Percentiles rank a stretch among this genome's conserved stretches.
phyloP scores from a whole-genome alignment of 2,797 vertebrate genomes.

The Sphenodon punctatus region DNA sequence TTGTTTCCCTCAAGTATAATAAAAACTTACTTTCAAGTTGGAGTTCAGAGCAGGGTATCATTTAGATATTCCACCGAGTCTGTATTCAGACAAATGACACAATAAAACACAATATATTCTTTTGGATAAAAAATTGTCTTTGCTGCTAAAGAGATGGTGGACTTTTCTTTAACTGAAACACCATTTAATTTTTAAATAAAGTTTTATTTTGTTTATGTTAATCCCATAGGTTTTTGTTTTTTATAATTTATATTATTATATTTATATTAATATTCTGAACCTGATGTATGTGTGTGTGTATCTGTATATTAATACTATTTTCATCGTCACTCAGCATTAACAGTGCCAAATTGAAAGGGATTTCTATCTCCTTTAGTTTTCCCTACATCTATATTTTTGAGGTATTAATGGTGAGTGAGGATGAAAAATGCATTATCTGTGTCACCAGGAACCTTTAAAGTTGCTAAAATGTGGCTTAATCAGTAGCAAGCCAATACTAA shows the following conservation, averaged over 20 bases:
- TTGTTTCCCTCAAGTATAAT: slow-evolving; percentile 98
- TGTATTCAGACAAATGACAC: slow-evolving; percentile 92
- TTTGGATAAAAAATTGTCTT: slow-evolving; percentile 82
- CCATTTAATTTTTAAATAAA: slow-evolving; percentile 83
- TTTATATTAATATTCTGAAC: not conserved
- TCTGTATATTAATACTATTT: not conserved
- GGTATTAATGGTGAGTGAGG: not conserved
- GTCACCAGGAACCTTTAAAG: slow-evolving; percentile 38
- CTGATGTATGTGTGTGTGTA: no score
- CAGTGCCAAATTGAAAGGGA: no score
- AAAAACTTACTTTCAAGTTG: slow-evolving; percentile 94
- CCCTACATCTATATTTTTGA: not conserved
- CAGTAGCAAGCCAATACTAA: slow-evolving; percentile 19
- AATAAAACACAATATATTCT: slow-evolving; percentile 88
- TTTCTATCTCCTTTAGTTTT: no score
- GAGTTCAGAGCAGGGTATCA: slow-evolving; percentile 92
- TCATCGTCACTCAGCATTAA: no score
- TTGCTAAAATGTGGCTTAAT: slow-evolving; percentile 33
- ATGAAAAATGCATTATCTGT: not conserved
- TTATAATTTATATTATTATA: slow-evolving; percentile 19
- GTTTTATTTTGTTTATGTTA: slow-evolving; percentile 84
- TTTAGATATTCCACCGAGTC: slow-evolving; percentile 86
- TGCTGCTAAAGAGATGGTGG: slow-evolving; percentile 80
- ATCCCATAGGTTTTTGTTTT: slow-evolving; percentile 80
- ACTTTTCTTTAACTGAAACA: slow-evolving; percentile 77